Evolutionary conservation across 2,113 vertebrate species (phyloP).

Genomic region (Alethe diademata): DNA sequence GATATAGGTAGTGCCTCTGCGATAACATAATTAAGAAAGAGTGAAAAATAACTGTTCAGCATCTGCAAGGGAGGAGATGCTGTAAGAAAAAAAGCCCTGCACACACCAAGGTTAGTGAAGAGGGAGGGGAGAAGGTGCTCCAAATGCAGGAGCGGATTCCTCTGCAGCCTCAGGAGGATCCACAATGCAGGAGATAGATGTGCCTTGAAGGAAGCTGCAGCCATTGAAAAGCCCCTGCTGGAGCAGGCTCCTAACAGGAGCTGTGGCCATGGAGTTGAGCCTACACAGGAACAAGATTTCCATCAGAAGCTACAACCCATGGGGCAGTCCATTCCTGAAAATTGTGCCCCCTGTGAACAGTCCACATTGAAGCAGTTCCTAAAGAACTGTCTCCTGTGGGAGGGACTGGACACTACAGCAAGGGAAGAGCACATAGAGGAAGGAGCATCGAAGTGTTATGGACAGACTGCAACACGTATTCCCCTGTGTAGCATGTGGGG

Average conservation of each 20-base stretch:
- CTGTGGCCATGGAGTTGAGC: background rate
- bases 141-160: background rate
- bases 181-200: background rate
- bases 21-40: background rate
- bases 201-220: background rate
- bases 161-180: background rate
- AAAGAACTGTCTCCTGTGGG: background rate
- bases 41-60: background rate
- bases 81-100: background rate
- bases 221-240: background rate
- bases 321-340: background rate
- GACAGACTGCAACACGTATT: background rate
- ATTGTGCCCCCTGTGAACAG: background rate
- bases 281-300: background rate
- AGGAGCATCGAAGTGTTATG: background rate
- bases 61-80: background rate
- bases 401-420: background rate
- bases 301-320: background rate
- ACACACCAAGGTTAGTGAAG: background rate
- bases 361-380: background rate
- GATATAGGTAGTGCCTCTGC: rapidly evolving
- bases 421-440: background rate
- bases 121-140: background rate
- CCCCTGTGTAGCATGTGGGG: rapidly evolving
- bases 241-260: background rate